phyloP scores from a whole-genome alignment of 1,140 invertebrate genomes.

The Drosophila sp. region DNA sequence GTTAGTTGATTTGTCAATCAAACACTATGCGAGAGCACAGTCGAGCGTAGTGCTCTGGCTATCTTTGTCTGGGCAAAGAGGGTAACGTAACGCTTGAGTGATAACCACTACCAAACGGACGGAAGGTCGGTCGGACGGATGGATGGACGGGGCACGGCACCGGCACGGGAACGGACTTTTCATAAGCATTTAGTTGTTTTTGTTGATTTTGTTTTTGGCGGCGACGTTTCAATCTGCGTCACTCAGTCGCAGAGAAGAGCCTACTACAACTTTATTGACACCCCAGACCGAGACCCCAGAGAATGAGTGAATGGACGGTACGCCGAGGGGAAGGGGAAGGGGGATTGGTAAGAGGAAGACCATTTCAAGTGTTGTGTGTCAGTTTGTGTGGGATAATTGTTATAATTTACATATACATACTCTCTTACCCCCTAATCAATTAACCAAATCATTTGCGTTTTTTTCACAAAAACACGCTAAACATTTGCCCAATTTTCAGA shows the following conservation, averaged over 20 bases:
- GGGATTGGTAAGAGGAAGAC: neutral
- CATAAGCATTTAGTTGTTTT: slow-evolving; percentile 68
- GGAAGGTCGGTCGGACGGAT: neutral
- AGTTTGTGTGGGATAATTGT: slow-evolving; percentile 53
- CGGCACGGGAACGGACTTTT: slow-evolving; percentile 26
- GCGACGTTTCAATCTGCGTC: slow-evolving; percentile 76
- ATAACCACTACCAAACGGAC: neutral
- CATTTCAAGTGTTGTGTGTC: slow-evolving; percentile 36
- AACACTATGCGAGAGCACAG: neutral
- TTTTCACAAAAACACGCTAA: slow-evolving; percentile 45
- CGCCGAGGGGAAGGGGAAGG: neutral
- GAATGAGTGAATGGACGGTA: slow-evolving; percentile 24
- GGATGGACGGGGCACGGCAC: neutral
- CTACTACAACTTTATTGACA: slow-evolving; percentile 81
- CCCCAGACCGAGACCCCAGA: slow-evolving; percentile 26
- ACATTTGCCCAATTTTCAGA: slow-evolving; percentile 7
- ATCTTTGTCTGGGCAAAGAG: slow-evolving; percentile 36
- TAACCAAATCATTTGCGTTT: slow-evolving; percentile 28
- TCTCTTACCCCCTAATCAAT: slow-evolving; percentile 3
- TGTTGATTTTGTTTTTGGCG: slow-evolving; percentile 76
- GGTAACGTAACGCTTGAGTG: slow-evolving; percentile 7
- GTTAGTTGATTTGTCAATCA: slow-evolving; percentile 61
- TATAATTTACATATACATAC: slow-evolving; percentile 51
- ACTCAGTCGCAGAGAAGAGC: slow-evolving; percentile 30
- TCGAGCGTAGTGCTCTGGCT: slow-evolving; percentile 27